A percentile compares a stretch with the other conserved stretches of the same genome.
Conservation (phyloP, 2,113 vertebrate species). For the Passer domesticus region DNA sequence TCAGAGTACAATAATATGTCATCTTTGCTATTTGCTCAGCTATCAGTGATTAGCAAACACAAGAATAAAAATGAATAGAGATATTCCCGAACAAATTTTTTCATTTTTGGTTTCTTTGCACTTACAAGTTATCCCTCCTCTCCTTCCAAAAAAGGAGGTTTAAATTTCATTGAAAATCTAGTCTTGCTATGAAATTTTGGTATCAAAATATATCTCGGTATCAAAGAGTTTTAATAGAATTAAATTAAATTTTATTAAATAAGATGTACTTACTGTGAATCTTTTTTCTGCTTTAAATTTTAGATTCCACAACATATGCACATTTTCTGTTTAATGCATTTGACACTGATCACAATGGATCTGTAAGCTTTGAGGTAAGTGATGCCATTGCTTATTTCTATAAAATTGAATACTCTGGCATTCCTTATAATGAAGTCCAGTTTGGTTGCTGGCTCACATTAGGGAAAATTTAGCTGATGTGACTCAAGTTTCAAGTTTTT, state of each 20-base stretch:
- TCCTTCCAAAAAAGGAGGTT: neutral
- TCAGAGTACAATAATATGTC: neutral
- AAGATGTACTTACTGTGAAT: neutral
- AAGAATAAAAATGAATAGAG: neutral
- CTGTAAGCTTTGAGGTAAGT: conserved; percentile 98
- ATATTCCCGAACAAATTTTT: neutral
- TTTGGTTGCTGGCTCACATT: neutral
- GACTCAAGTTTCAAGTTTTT: neutral
- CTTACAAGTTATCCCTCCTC: neutral
- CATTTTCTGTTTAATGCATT: conserved; percentile 99
- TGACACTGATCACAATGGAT: conserved; percentile 96
- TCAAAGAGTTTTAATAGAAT: neutral
- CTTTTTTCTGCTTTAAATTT: conserved; percentile 49
- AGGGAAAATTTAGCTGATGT: neutral
- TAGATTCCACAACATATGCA: conserved; percentile 95
- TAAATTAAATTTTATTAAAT: neutral
- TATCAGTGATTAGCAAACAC: neutral
- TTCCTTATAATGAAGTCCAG: neutral
- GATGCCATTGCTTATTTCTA: neutral
- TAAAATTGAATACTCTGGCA: neutral
- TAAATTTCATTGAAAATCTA: neutral
- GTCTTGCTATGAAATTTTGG: neutral
- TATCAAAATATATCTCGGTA: neutral
- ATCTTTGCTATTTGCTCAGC: neutral
- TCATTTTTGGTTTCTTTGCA: neutral